phyloP scores from a whole-genome alignment of 2,113 vertebrate species.

The Motacilla alba region DNA sequence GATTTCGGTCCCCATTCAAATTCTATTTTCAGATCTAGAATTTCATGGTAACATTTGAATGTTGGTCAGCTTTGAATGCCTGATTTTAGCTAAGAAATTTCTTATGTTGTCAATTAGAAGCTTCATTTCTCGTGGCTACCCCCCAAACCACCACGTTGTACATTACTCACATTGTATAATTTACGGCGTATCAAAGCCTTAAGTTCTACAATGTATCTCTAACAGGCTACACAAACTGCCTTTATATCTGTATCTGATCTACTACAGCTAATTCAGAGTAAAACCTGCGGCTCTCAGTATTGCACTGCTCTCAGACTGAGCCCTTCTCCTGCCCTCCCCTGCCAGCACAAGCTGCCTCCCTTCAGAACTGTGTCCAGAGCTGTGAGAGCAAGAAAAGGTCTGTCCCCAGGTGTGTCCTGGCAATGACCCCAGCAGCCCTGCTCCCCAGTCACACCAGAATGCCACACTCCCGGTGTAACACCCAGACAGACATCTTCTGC shows the following conservation, averaged over 20 bases:
- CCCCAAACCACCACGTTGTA: not conserved
- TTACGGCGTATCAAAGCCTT: not conserved
- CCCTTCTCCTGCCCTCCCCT: not conserved
- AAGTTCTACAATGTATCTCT: not conserved
- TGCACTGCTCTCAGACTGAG: accelerated
- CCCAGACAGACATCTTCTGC: not conserved
- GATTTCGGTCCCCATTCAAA: not conserved
- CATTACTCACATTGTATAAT: not conserved
- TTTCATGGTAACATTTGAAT: not conserved
- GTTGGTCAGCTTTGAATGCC: not conserved
- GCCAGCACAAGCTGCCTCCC: not conserved
- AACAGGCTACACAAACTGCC: not conserved
- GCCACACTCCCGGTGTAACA: accelerated
- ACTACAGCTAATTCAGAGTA: not conserved
- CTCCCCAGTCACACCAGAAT: not conserved
- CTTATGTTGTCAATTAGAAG: not conserved
- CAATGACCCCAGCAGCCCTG: not conserved
- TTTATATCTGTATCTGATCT: not conserved
- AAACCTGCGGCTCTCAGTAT: not conserved
- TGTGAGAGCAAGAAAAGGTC: not conserved
- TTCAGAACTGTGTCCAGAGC: accelerated
- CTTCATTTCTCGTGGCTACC: not conserved
- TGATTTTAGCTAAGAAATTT: not conserved
- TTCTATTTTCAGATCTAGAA: not conserved
- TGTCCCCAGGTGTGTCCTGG: not conserved